Base-by-base conservation (phyloP, 2,888 invertebrate genomes). In the Halocaridina rubra region DNA sequence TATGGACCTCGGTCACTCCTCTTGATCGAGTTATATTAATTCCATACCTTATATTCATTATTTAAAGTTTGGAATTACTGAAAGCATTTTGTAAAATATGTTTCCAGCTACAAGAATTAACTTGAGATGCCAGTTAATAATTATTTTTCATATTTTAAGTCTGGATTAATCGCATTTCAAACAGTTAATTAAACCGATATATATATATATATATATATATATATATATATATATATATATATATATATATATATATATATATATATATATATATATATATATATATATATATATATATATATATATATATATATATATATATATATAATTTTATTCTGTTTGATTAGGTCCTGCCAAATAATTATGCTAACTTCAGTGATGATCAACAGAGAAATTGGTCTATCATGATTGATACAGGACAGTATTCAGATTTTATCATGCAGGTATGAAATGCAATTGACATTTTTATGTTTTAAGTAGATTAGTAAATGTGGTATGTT, bases 291-390 rank as follows among this genome's bases (percentile, higher is more conserved):
- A 77, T 77, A 77, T 77, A 77, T 77, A 61, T 77, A 77, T 77
- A 77, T 77, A 61, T 77, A 77, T 77, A 77, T 78, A 78, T 78
- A 78, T 78, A 61, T 78, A 78, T 78, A 78, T 78, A 78, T 78
- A 78, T 78, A 64, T 78, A 78, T 10, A 53, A n/a, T 53, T 53
- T 53, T 13, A 2, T 53, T 53, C 29, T 57, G 2, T 53, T 19
- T 8, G 24, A 24, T 61, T 57, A 80, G 80, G 71, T 80, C 4
- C 80, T 22, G 24, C 30, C 80, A 67, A 80, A 80, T 27, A 69
- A 80, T 46, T 80, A 80, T 27, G 71, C 53, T 13, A 80, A 16
- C 57, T 80, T 80, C 22, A 80, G 13, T 22, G 79, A 80, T 71
- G 80, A 80, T 30, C 80, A 80, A 32, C 79, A 71, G 57, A 69